Evolutionary conservation across 2,113 vertebrate species (phyloP).

Genomic region (Athene noctua): DNA sequence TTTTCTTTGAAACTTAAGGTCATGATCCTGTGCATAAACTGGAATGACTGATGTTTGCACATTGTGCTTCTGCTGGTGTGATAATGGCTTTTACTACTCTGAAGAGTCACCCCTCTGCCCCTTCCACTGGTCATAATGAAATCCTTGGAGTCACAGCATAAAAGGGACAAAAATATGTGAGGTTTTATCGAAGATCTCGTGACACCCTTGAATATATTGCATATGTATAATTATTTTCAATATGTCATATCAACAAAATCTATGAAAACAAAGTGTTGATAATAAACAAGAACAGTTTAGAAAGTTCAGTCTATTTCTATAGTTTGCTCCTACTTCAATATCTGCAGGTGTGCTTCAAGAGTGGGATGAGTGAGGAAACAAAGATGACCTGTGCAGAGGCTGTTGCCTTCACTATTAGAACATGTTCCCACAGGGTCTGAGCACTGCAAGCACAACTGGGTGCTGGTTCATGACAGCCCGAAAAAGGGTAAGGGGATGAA

Average conservation of each 20-base stretch:
- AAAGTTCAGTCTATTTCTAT: not conserved
- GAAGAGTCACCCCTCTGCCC: not conserved
- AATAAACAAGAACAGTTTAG: not conserved
- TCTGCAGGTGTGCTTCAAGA: not conserved
- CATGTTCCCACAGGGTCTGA: fast-evolving
- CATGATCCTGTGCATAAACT: not conserved
- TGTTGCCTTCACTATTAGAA: fast-evolving
- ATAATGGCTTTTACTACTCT: not conserved
- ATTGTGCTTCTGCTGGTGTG: fast-evolving
- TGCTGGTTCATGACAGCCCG: not conserved
- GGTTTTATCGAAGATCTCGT: not conserved
- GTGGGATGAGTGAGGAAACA: not conserved
- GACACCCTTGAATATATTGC: not conserved
- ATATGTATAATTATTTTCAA: fast-evolving
- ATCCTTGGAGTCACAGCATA: not conserved
- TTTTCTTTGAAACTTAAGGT: not conserved
- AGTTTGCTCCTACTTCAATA: not conserved
- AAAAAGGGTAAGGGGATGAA: not conserved
- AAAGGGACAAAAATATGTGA: not conserved
- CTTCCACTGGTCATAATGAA: not conserved
- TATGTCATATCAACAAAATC: not conserved
- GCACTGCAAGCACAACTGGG: not conserved
- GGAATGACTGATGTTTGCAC: not conserved
- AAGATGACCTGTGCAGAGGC: fast-evolving
- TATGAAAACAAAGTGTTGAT: not conserved